These are phyloP conservation scores for Rhinella marina DNA, from an alignment of 2,797 vertebrate species.

Conservation along the genomic window DNA sequence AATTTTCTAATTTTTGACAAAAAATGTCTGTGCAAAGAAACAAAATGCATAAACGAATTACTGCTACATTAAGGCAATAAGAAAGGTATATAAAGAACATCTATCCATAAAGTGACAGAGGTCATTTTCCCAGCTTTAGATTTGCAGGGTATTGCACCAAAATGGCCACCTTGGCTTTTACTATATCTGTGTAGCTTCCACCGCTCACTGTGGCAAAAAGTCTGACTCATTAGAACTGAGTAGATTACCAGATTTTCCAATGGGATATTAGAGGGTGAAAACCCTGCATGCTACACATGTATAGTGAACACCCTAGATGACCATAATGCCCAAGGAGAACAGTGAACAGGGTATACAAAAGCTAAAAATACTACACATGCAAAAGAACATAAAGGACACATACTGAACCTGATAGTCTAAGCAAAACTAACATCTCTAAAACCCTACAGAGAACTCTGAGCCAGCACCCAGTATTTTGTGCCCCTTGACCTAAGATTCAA, in stretches of 20 bases:
- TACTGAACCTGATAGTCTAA: constrained; percentile 64
- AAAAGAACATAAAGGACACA: constrained; percentile 63
- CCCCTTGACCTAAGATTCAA: constrained; percentile 1
- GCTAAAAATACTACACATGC: constrained; percentile 48
- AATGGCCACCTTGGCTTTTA: constrained; percentile 79
- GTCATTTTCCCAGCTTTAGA: constrained; percentile 78
- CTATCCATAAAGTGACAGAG: constrained; percentile 96
- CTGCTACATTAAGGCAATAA: constrained; percentile 98
- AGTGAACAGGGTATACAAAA: not conserved
- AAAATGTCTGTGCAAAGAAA: constrained; percentile 89
- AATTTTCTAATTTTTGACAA: constrained; percentile 79
- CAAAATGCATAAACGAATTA: constrained; percentile 83
- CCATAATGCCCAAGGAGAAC: constrained; percentile 73
- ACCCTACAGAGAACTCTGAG: not conserved
- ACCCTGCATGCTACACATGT: not conserved
- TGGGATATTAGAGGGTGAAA: not conserved
- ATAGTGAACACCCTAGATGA: constrained; percentile 68
- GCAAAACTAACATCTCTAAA: constrained; percentile 53
- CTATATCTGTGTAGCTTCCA: constrained; percentile 64
- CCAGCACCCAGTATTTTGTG: constrained; percentile 2
- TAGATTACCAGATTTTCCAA: not conserved
- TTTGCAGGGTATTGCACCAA: constrained; percentile 90
- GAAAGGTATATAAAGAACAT: constrained; percentile 83
- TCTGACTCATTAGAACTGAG: constrained; percentile 20
- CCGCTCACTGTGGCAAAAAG: not conserved